Base-by-base conservation (phyloP, 2,113 vertebrate genomes). In the Ancistrus triradiatus region DNA sequence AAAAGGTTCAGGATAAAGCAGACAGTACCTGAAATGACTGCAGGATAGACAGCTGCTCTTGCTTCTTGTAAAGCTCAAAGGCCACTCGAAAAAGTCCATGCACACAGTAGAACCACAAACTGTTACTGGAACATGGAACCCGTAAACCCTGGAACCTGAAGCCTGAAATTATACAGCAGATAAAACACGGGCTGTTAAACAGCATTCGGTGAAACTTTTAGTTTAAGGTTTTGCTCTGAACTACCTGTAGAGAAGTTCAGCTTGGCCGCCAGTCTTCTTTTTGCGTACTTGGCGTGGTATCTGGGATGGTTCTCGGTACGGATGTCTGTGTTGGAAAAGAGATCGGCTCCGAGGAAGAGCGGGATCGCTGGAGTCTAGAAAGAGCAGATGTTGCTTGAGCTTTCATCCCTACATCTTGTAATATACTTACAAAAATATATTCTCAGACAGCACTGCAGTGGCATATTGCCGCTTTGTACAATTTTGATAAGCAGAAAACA, bases 61-160 rank as follows among this genome's bases (percentile, higher is more conserved):
- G 80, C 70, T 83, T 88, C 62, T 25, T 82, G 76, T 87, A 90
- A 51, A 90, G 72, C 58, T 91, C 90, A 79, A 91, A 91, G 4
- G 88, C 87, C 1, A 90, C 81, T 77, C 87, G 82, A 67, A 91
- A 90, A 53, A 91, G 74, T 44, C 90, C 90, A 52, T 91, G 86
- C 55, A 91, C 65, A 21, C 85, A 88, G 76, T 91, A 91, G 74
- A 91, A 91, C 90, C 90, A 91, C 56, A 91, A 74, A 66, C 81
- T 82, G 75, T 87, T 90, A 38, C 57, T 81, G 65, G 77, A 67
- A 28, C 72, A 69, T 1, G 86, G 76, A 3, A 90, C 78, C 53
- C 78, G 85, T 70, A 91, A 44, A 1, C 85, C 88, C 42, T 86
- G 80, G 49, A 91, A 85, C 76, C 87, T 83, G 63, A 86, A 85